Conservation (phyloP, 2,888 invertebrate genomes). For the Synanthedon vespiformis region DNA sequence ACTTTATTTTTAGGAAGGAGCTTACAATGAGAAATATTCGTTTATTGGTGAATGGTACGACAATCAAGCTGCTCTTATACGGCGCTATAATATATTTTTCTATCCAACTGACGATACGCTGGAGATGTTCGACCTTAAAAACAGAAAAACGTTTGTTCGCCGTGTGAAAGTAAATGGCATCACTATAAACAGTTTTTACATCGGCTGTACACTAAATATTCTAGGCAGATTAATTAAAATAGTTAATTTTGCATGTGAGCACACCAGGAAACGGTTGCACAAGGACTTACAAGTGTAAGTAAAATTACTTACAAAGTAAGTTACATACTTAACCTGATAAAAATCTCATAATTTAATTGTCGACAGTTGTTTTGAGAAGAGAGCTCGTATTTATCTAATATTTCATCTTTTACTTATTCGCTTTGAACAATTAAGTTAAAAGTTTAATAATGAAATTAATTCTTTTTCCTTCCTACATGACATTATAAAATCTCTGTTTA, state of each 20-base stretch:
- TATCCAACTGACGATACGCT: constrained; percentile 82
- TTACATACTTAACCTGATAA: neutral
- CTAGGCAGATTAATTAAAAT: constrained; percentile 81
- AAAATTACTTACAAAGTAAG: no score
- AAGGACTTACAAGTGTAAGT: constrained; percentile 75
- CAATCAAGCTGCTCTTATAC: constrained; percentile 77
- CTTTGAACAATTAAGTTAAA: neutral
- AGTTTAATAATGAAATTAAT: neutral
- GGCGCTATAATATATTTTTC: constrained; percentile 82
- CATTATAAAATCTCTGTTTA: neutral
- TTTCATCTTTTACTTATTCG: neutral
- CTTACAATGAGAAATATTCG: constrained; percentile 65
- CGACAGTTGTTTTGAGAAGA: no score
- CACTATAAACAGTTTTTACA: constrained; percentile 75
- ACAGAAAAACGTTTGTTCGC: constrained; percentile 74
- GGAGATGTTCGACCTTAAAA: constrained; percentile 81
- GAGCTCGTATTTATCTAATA: no score
- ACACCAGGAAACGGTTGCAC: constrained; percentile 74
- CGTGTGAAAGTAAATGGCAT: constrained; percentile 77
- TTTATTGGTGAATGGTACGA: constrained; percentile 92
- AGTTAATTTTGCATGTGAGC: constrained; percentile 77
- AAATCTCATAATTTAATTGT: no score
- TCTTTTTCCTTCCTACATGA: neutral
- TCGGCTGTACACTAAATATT: constrained; percentile 79
- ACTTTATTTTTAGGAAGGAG: constrained; percentile 39